Percentiles rank a stretch among this genome's conserved stretches.
Evolutionary conservation across 2,797 vertebrate genomes (phyloP).

Genomic region (Phoeniculus purpureus): DNA sequence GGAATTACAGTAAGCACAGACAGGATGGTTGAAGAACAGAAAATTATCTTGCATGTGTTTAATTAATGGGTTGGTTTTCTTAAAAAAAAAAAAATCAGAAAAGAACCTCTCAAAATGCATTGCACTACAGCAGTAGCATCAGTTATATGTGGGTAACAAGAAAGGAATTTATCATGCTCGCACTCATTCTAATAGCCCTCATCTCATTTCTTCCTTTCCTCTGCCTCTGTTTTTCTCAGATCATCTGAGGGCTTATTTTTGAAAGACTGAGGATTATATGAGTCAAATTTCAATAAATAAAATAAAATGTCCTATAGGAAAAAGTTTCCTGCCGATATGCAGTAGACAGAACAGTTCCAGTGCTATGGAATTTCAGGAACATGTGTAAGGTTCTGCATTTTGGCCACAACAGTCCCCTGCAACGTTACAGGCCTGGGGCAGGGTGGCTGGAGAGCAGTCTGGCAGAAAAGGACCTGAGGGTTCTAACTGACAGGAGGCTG

Average conservation of each 20-base stretch:
- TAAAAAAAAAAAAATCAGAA: background rate
- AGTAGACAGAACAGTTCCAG: background rate
- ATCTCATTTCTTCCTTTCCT: background rate
- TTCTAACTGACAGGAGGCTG: too few species aligned
- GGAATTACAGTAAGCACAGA: background rate
- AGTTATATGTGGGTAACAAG: background rate
- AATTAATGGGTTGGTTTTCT: background rate
- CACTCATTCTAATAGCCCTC: background rate
- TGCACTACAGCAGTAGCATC: background rate
- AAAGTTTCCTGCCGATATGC: background rate
- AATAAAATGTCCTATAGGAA: background rate
- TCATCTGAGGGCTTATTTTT: background rate
- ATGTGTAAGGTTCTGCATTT: too few species aligned
- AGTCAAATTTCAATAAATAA: background rate
- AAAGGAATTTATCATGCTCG: background rate
- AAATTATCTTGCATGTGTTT: background rate
- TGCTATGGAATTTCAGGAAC: background rate
- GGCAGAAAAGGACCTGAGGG: too few species aligned
- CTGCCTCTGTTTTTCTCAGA: background rate
- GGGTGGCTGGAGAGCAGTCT: too few species aligned
- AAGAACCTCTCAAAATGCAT: background rate
- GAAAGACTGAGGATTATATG: background rate
- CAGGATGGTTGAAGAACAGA: background rate
- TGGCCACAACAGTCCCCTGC: too few species aligned
- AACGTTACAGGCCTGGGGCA: too few species aligned